Percentiles rank a stretch among this genome's conserved stretches.
Conservation (phyloP, 2,888 invertebrate species). For the Rhyacophila evoluta region DNA sequence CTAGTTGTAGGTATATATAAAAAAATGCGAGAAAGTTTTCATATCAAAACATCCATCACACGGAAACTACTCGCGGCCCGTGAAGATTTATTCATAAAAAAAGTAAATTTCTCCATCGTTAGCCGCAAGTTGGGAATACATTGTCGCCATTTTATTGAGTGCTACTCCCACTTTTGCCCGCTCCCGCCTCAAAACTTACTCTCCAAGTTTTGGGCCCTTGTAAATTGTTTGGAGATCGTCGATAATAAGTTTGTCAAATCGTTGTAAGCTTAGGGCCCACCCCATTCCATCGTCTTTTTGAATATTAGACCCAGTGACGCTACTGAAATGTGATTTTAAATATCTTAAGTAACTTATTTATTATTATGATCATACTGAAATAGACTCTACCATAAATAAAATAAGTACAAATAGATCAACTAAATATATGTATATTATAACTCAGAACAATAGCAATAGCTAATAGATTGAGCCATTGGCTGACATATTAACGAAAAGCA, state of each 20-base stretch:
- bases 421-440: too few relatives aligned
- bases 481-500: too few relatives aligned
- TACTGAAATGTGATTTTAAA: background rate
- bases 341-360: too few relatives aligned
- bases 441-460: too few relatives aligned
- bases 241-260: conserved; percentile 54
- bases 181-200: conserved; percentile 36
- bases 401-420: too few relatives aligned
- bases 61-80: background rate
- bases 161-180: conserved; percentile 30
- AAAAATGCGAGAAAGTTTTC: conserved; percentile 17
- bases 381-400: too few relatives aligned
- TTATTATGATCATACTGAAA: too few relatives aligned
- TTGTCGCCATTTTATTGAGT: conserved; percentile 39
- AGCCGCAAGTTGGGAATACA: conserved; percentile 20
- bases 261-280: conserved; percentile 44
- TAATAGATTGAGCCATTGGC: too few relatives aligned
- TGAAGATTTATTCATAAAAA: conserved; percentile 27
- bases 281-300: background rate
- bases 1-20: too few relatives aligned
- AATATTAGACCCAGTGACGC: background rate
- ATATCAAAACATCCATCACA: conserved; percentile 4
- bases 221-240: conserved; percentile 53
- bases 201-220: conserved; percentile 39
- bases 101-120: conserved; percentile 26